A percentile compares a stretch with the other conserved stretches of the same genome.
These are phyloP conservation scores for Gallinago paraguaiae DNA, from an alignment of 2,113 vertebrate species.

Conservation along the genomic window DNA sequence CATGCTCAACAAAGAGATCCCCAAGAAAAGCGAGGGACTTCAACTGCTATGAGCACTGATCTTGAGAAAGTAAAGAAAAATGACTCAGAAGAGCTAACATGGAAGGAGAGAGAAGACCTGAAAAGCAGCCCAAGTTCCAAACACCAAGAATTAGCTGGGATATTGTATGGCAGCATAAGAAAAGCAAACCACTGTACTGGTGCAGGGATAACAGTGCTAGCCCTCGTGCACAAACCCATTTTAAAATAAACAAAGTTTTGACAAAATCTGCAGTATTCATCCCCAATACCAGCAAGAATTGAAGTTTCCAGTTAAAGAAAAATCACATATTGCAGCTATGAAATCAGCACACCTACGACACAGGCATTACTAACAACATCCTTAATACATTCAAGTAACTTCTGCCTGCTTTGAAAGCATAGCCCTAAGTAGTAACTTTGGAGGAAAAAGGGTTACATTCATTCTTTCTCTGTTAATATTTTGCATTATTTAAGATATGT, in stretches of 20 bases:
- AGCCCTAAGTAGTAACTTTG: accelerated
- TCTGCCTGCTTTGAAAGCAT: background rate
- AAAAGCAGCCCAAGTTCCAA: background rate
- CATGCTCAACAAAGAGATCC: background rate
- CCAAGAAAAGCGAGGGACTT: background rate
- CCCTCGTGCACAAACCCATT: background rate
- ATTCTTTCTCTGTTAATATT: background rate
- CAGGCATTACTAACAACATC: background rate
- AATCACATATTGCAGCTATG: background rate
- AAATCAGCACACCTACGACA: background rate
- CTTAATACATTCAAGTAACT: accelerated
- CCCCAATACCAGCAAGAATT: background rate
- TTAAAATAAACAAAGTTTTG: background rate
- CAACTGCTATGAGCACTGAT: background rate
- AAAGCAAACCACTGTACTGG: background rate
- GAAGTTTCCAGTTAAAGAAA: background rate
- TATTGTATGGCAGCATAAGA: background rate
- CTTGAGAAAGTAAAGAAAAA: background rate
- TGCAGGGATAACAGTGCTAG: background rate
- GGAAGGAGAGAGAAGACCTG: background rate
- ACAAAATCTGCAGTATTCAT: background rate
- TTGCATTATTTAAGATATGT: background rate
- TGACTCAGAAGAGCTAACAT: background rate
- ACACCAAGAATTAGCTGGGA: background rate
- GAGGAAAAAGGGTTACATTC: background rate